A percentile compares a stretch with the other conserved stretches of the same genome.
Evolutionary conservation across 1,140 invertebrate genomes (phyloP).

Genomic region (Lepidotrigona ventralis): DNA sequence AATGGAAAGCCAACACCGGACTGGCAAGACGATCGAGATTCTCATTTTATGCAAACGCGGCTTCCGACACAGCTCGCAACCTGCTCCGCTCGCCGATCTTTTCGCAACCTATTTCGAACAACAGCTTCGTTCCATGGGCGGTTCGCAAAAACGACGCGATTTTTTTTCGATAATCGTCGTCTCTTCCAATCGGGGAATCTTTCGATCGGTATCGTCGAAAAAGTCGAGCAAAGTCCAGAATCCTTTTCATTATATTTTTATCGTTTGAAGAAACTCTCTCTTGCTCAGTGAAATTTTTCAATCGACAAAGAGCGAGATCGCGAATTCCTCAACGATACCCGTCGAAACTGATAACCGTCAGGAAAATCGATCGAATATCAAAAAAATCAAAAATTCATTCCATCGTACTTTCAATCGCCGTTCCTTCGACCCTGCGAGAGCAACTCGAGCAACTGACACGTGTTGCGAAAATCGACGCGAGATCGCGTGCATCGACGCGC

Average conservation of each 20-base stretch:
- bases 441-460: background rate
- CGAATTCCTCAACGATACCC: too few species aligned
- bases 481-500: background rate
- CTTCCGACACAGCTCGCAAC: slow-evolving; percentile 63
- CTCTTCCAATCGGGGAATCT: too few species aligned
- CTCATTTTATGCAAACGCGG: slow-evolving; percentile 71
- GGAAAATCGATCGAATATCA: background rate
- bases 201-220: too few species aligned
- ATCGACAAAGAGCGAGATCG: too few species aligned
- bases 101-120: slow-evolving; percentile 65
- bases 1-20: slow-evolving; percentile 14
- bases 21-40: slow-evolving; percentile 47
- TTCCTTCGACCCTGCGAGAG: background rate
- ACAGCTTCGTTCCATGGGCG: slow-evolving; percentile 48
- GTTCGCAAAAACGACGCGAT: background rate
- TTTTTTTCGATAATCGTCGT: background rate
- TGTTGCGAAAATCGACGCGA: background rate
- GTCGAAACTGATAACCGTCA: too few species aligned
- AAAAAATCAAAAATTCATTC: background rate
- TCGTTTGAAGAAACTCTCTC: too few species aligned
- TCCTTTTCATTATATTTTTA: too few species aligned
- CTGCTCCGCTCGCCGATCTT: slow-evolving; percentile 62
- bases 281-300: too few species aligned
- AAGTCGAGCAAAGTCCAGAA: too few species aligned
- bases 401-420: background rate